Conservation (phyloP, 2,797 vertebrate species). For the Eurystomus glaucurus region DNA sequence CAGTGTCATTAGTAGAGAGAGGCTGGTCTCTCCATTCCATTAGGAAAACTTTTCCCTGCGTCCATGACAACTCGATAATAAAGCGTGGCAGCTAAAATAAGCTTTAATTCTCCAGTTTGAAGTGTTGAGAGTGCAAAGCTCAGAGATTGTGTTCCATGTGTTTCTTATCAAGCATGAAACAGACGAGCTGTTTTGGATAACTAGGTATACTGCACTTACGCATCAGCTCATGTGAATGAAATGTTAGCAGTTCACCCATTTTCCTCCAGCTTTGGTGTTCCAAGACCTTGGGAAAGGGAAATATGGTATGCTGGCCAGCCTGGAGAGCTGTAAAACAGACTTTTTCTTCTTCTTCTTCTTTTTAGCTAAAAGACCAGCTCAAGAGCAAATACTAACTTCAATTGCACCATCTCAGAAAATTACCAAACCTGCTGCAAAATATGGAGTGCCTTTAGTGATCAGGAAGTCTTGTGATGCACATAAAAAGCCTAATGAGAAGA, state of each 20-base stretch:
- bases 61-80: not conserved
- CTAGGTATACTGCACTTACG: not conserved
- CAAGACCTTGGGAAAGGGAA: not conserved
- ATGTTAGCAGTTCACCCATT: not conserved
- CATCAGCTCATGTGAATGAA: not conserved
- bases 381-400: constrained; percentile 81
- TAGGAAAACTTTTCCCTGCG: not conserved
- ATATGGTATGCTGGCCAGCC: not conserved
- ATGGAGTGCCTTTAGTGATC: constrained; percentile 94
- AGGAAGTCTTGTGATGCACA: constrained; percentile 85
- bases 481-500: constrained; percentile 89
- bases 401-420: constrained; percentile 91
- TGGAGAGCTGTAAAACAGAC: not conserved
- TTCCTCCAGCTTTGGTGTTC: not conserved
- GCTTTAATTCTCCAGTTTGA: not conserved
- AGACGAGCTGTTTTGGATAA: not conserved
- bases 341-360: not conserved
- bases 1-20: not conserved
- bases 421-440: constrained; percentile 97
- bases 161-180: not conserved
- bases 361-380: constrained; percentile 89
- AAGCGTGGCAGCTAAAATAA: not conserved
- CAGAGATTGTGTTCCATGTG: not conserved
- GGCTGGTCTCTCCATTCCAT: not conserved
- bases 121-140: not conserved